Base-by-base conservation (phyloP, 1,140 invertebrate genomes). In the Apolygus lucorum region DNA sequence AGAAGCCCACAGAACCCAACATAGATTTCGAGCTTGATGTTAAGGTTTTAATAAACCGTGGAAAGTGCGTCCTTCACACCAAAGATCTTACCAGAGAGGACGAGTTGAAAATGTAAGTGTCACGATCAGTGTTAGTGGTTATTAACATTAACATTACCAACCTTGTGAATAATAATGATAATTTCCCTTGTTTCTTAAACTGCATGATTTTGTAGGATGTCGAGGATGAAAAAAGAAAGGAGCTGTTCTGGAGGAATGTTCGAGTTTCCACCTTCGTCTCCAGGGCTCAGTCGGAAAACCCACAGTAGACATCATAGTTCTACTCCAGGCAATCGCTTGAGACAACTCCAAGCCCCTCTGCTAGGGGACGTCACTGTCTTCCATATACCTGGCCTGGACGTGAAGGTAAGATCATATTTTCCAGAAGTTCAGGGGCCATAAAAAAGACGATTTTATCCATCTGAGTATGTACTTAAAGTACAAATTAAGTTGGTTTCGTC, bases 11-110 rank as follows among this genome's bases (percentile, higher is more conserved):
- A 71, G 95, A 98, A 76, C 95, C 95, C 0, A 96, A 92, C 75
- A 93, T 99, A 71, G 95, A 99, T 78, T 92, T 98, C 78, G 94
- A 98, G 78, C 81, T 98, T 71, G 95, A 98, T 79, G 90, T 99
- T 0, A 96, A 96, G 81, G 93, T 98, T 28, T 86, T 96, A 70
- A 96, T 99, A 66, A 96, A 96, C 77, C 95, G 93, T 74, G 96
- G 95, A 0, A 96, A 97, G 81, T 98, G 95, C 81, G 93, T 96
- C 27, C 81, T 99, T 1, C 95, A 98, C 79, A 96, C 95, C 0
- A 96, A 95, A 79, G 91, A 95, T 77, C 79, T 82, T 24, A 79
- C 80, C 0, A 85, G 82, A 70, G 90, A 93, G 52, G 91, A 93
- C 64, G 86, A 89, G 73, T 77, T 84, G 8, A 85, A 82, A 78